Evolutionary conservation across 2,797 vertebrate genomes (phyloP), one percentile per base, ranked within the genome.

Genomic region (Acanthurus lineatus): DNA sequence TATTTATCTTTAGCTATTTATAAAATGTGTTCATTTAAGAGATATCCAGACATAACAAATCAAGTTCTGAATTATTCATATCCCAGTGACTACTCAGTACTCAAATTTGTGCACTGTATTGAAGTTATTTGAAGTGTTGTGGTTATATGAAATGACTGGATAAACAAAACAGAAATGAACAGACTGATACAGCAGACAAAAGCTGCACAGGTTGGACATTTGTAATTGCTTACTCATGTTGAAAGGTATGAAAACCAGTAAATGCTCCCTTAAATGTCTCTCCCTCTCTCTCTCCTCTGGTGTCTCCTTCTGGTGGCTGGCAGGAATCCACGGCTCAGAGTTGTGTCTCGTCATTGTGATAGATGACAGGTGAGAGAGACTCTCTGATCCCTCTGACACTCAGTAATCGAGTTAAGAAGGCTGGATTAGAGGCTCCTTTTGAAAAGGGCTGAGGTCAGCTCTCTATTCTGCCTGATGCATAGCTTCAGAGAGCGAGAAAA

Each of bases 381-480:
- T 57, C 86, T 83, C 82, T 96, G 94, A 92, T 94, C 91, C 90
- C 75, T 83, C 80, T 94, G 95, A 96, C 94, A 95, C 93, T 92
- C 91, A 77, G 91, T 96, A 96, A 96, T 96, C 88, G 90, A 91
- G 91, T 88, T 88, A 94, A 94, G 94, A 96, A 96, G 90, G 86
- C 75, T 70, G 94, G 93, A 95, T 94, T 92, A 95, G 86, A 83
- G 76, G 75, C 83, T 94, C 90, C 93, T 90, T 91, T 92, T 94
- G 81, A 93, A 93, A 89, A 73, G 69, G 88, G 84, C 77, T 89
- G 87, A 91, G 90, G 85, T 93, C 89, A 88, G 86, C 88, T 85
- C 77, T 93, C 89, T 64, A 79, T 87, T 92, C 83, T 88, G 91
- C 49, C 83, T 88, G 86, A 86, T 84, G 77, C 88, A 90, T 81